Base-by-base conservation (phyloP, 1,140 invertebrate genomes). In the Temnothorax nylanderi region DNA sequence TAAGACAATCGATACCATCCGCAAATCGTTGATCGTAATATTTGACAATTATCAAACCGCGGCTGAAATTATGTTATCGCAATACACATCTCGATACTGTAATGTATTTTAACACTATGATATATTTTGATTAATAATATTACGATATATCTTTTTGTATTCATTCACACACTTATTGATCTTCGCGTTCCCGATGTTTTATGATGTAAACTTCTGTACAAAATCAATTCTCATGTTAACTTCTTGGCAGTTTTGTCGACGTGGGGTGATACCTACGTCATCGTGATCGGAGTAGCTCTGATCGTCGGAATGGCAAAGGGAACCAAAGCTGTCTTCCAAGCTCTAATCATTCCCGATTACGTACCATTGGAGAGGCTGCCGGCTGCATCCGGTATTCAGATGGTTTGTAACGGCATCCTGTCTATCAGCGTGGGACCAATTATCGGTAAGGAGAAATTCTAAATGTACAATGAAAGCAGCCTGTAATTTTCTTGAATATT, bases 271-370 rank as follows among this genome's bases (percentile, higher is more conserved):
- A 62, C 26, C 0, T 91, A 90, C n/a, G 4, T 21, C 7, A 54
- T 82, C 4, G 78, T 90, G 2, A 75, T 89, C 16, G 34, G 87
- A 13, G 89, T 94, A n/a, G 87, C 91, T 0, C 34, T 93, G 41
- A 90, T 88, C 26, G 75, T 97, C 51, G 97, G 97, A 8, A 93
- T 97, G 2, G 96, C 96, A 47, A 97, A 97, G 94, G 97, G 97
- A 0, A 94, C 97, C 21, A 95, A 97, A 77, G 96, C 97, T 58
- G 97, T 97, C 0, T 97, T 97, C 90, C 96, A 97, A 93, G 96
- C 96, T 5, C 93, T 97, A 4, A 96, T 97, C 5, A 96, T 97
- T 85, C 97, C 97, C 2, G 96, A 96, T 91, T 96, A 97, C 90
- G 96, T 97, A 13, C 95, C 96, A 0, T 95, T 97, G 8, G 96